Evolutionary conservation across 1,140 invertebrate genomes (phyloP).

Genomic region (Pseudomyrmex dendroicus): DNA sequence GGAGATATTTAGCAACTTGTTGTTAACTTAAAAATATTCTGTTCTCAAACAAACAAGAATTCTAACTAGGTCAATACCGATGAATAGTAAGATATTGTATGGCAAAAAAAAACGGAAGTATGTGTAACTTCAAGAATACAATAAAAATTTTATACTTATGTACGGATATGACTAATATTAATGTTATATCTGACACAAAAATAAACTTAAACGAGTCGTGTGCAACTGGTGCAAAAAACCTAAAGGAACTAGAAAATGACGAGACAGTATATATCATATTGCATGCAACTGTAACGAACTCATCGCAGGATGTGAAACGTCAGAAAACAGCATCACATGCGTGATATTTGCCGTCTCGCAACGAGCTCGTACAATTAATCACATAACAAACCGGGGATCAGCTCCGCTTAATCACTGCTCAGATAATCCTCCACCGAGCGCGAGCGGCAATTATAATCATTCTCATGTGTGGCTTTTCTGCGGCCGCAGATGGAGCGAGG

Average conservation of each 20-base stretch:
- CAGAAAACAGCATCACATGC: neutral
- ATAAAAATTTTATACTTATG: too few relatives aligned
- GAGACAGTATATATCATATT: neutral
- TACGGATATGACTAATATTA: neutral
- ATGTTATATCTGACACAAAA: neutral
- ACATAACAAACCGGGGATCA: conserved; percentile 39
- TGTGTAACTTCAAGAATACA: too few relatives aligned
- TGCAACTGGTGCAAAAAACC: neutral
- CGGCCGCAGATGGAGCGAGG: conserved; percentile 18
- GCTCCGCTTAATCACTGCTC: conserved; percentile 49
- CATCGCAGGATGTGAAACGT: conserved; percentile 1
- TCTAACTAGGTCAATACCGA: neutral
- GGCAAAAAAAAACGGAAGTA: too few relatives aligned
- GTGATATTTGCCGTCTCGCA: conserved; percentile 18
- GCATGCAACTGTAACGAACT: neutral
- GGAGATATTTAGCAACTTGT: neutral
- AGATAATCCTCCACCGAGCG: neutral
- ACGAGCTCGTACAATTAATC: conserved; percentile 45
- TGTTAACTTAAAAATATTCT: neutral
- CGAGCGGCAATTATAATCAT: conserved; percentile 50
- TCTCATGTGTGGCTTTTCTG: conserved; percentile 54
- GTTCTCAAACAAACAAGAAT: neutral
- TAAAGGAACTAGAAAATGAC: neutral
- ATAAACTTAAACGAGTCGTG: neutral
- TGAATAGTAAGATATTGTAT: too few relatives aligned